phyloP scores from a whole-genome alignment of 1,140 invertebrate genomes.

The Pararge aegeria region DNA sequence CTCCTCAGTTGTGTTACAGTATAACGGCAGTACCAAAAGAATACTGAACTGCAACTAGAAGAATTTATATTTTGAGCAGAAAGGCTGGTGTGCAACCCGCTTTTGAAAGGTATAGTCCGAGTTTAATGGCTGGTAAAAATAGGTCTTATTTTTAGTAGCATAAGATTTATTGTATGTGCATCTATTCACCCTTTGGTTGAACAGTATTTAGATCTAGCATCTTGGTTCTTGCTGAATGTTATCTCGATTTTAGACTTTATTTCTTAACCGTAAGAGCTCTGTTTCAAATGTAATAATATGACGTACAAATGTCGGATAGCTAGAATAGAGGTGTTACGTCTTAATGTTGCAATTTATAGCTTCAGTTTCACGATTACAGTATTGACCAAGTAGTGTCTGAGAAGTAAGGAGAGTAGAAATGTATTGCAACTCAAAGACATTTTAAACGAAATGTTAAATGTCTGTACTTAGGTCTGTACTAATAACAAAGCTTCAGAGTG shows the following conservation, averaged over 20 bases:
- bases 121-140: slow-evolving; percentile 2
- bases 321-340: not conserved
- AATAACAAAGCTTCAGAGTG: too few species aligned
- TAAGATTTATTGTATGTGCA: slow-evolving; percentile 3
- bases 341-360: slow-evolving; percentile 4
- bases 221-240: not conserved
- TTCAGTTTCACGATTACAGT: slow-evolving; percentile 10
- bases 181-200: not conserved
- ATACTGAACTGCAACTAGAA: too few species aligned
- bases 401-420: not conserved
- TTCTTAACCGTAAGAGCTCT: not conserved
- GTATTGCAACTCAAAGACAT: not conserved
- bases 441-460: not conserved
- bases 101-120: not conserved
- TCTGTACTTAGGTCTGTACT: too few species aligned
- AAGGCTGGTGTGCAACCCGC: not conserved
- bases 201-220: slow-evolving; percentile 1
- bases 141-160: slow-evolving; percentile 6
- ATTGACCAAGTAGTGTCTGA: not conserved
- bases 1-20: too few species aligned
- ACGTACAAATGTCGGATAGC: not conserved
- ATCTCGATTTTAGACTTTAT: not conserved
- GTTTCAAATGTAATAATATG: not conserved
- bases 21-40: too few species aligned
- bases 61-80: too few species aligned